Conservation (phyloP, 2,888 invertebrate species). For the Lutraria lutraria region DNA sequence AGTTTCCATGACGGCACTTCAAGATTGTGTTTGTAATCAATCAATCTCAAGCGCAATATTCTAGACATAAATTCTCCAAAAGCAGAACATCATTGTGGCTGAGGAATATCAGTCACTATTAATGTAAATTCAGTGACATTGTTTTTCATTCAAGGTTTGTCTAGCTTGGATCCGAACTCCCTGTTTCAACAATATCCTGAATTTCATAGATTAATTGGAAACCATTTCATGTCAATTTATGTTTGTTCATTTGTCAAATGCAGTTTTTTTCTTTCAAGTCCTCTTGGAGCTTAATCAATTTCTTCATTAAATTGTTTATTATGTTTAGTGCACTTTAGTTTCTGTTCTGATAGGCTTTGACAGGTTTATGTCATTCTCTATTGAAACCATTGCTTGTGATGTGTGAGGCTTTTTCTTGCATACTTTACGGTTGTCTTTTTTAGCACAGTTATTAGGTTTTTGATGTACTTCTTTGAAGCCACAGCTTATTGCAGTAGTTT, state of each 20-base stretch:
- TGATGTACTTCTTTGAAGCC: background rate
- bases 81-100: too few relatives aligned
- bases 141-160: background rate
- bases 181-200: background rate
- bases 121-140: background rate
- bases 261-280: conserved; percentile 11
- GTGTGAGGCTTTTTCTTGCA: background rate
- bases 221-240: conserved; percentile 15
- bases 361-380: conserved; percentile 1
- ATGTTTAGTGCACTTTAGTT: background rate
- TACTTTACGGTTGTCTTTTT: background rate
- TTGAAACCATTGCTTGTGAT: background rate
- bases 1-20: too few relatives aligned
- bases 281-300: conserved; percentile 2
- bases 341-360: background rate
- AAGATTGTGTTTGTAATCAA: too few relatives aligned
- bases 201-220: background rate
- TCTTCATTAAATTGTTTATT: conserved; percentile 4
- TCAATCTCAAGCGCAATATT: too few relatives aligned
- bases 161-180: background rate
- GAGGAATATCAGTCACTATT: too few relatives aligned
- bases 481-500: too few relatives aligned
- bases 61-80: too few relatives aligned
- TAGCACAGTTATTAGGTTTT: background rate
- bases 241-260: conserved; percentile 2